Evolutionary conservation across 2,888 invertebrate genomes (phyloP), one percentile per base, ranked within the genome.

Genomic region (Choreutis nemorana): DNA sequence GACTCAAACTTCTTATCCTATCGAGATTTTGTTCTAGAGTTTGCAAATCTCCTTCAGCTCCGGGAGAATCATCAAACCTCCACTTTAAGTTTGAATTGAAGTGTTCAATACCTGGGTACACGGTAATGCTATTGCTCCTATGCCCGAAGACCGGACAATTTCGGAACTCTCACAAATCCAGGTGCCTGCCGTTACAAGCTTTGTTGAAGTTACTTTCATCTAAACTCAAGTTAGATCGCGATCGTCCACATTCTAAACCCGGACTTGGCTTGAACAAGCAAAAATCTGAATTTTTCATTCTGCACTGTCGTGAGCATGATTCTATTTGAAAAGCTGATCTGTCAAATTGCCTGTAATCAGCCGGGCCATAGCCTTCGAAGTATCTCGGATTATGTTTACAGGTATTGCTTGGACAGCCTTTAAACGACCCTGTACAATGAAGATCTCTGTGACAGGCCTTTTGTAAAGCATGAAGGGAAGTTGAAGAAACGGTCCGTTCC

Each of bases 401-500:
- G 9, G 53, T 44, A 30, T 50, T 64, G 31, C 54, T 67, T 2
- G 67, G 63, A 25, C 67, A 78, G 8, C 77, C 77, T 53, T 80
- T 80, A 29, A 79, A 77, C 1, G 79, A 79, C 15, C 79, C 79
- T 7, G 70, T 57, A 40, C 68, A 80, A 36, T 71, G 50, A 14
- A 68, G 45, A 33, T 78, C 79, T 43, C 77, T 57, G 28, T 78
- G 75, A 26, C 78, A 80, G 16, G 73, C 62, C 45, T 79, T 80
- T 48, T 86, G 86, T 40, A 87, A 79, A 15, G 87, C 87, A 49
- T 89, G 89, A 24, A 90, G 73, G 27, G 89, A 90, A 32, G 83
- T 86, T 1, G 89, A 87, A 24, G 89, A 89, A 5, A 90, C 84
- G 1, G 90, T 89, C 4, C 90, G 78, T 57, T 90, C 90, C 41